These are phyloP conservation scores for Formica exsecta DNA, from an alignment of 1,140 invertebrate genomes.

Conservation along the genomic window DNA sequence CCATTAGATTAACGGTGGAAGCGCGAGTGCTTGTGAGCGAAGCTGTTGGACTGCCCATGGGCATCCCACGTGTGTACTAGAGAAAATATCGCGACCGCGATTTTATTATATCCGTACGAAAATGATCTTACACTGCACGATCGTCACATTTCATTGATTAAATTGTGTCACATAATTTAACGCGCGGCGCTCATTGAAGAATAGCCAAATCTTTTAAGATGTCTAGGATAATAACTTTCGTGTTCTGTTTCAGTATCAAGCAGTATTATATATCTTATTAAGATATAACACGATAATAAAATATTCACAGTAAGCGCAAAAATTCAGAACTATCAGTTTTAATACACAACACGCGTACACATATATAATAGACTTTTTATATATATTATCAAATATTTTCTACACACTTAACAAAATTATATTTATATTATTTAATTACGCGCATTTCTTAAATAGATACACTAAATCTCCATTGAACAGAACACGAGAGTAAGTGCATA, in stretches of 20 bases:
- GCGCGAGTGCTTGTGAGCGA: not conserved
- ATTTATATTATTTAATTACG: not conserved
- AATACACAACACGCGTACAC: no score
- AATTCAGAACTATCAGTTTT: not conserved
- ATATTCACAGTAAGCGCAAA: not conserved
- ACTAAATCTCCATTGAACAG: not conserved
- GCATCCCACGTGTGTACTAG: slow-evolving; percentile 9
- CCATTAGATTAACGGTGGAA: slow-evolving; percentile 35
- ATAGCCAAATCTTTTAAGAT: slow-evolving; percentile 1
- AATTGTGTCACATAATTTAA: not conserved
- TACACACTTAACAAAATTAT: not conserved
- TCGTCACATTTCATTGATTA: not conserved
- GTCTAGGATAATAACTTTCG: not conserved
- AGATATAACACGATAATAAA: slow-evolving; percentile 11
- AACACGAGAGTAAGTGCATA: slow-evolving; percentile 12
- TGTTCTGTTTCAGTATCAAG: not conserved
- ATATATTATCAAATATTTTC: not conserved
- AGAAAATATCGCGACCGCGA: not conserved
- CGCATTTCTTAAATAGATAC: not conserved
- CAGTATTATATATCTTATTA: slow-evolving; percentile 16
- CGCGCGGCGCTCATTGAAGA: not conserved
- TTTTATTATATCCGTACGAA: slow-evolving; percentile 11
- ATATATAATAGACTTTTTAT: not conserved
- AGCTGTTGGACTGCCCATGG: not conserved
- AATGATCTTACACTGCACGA: not conserved